phyloP scores from a whole-genome alignment of 1,140 invertebrate genomes.

The Phenacoccus solenopsis region DNA sequence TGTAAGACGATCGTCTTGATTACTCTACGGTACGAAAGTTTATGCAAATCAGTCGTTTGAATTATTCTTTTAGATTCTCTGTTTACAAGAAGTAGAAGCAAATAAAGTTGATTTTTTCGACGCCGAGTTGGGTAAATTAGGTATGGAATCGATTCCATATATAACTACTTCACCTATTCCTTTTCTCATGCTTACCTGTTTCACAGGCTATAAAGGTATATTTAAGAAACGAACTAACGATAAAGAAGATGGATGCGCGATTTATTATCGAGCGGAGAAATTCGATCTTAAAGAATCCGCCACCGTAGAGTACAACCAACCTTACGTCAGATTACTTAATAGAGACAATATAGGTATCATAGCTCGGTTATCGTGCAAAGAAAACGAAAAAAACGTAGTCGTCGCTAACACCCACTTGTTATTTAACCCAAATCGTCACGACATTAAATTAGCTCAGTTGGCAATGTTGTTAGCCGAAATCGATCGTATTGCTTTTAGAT shows the following conservation, averaged over 20 bases:
- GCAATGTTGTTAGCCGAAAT: constrained; percentile 69
- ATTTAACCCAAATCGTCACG: constrained; percentile 76
- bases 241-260: constrained; percentile 68
- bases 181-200: neutral
- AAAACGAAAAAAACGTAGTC: constrained; percentile 41
- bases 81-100: constrained; percentile 78
- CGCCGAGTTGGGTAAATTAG: constrained; percentile 33
- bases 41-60: constrained; percentile 19
- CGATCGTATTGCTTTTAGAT: constrained; percentile 53
- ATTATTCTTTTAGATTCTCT: constrained; percentile 49
- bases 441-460: constrained; percentile 76
- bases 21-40: constrained; percentile 17
- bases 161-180: constrained; percentile 20
- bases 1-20: constrained; percentile 39
- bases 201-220: constrained; percentile 32
- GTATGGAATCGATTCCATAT: constrained; percentile 34
- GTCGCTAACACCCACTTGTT: constrained; percentile 90
- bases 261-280: constrained; percentile 53
- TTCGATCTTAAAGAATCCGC: constrained; percentile 48
- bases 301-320: constrained; percentile 44
- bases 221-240: constrained; percentile 38
- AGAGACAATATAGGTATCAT: constrained; percentile 79
- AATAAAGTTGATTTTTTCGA: constrained; percentile 53
- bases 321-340: constrained; percentile 45
- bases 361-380: constrained; percentile 49